A percentile compares a stretch with the other conserved stretches of the same genome.
Evolutionary conservation across 2,113 vertebrate species (phyloP).

Genomic region (Etheostoma cragini): DNA sequence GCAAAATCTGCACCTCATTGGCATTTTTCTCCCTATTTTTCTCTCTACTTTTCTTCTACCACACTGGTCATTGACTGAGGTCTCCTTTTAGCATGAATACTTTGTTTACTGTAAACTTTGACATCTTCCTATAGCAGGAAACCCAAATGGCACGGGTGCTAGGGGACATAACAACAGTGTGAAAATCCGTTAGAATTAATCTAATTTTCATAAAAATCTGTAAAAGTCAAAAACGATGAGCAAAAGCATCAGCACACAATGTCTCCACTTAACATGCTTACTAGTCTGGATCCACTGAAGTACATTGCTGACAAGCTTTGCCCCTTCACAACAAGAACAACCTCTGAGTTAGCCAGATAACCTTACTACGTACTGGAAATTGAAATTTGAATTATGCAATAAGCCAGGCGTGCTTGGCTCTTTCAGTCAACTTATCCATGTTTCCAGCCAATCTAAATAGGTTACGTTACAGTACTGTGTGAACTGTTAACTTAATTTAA

Average conservation of each 20-base stretch:
- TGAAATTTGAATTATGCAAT: too few relatives aligned
- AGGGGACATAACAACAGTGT: neutral
- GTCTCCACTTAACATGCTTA: constrained; percentile 19
- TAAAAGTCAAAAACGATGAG: neutral
- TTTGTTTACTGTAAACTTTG: constrained; percentile 42
- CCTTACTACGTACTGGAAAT: too few relatives aligned
- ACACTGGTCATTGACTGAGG: neutral
- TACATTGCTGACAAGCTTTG: too few relatives aligned
- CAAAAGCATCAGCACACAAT: neutral
- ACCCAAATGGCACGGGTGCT: neutral
- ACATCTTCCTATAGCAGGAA: neutral
- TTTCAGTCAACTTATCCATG: too few relatives aligned
- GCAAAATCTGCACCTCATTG: neutral
- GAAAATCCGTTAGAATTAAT: neutral
- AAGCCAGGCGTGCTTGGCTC: too few relatives aligned
- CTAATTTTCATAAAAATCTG: constrained; percentile 6
- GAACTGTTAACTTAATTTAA: too few relatives aligned
- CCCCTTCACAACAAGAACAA: too few relatives aligned
- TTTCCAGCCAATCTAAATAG: too few relatives aligned
- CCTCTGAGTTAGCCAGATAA: too few relatives aligned
- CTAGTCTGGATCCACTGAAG: neutral
- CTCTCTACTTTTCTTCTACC: neutral
- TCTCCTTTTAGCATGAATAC: neutral
- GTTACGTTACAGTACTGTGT: too few relatives aligned
- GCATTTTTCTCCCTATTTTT: neutral